Conservation (phyloP, 1,140 invertebrate genomes). For the Drosophila nannoptera region DNA sequence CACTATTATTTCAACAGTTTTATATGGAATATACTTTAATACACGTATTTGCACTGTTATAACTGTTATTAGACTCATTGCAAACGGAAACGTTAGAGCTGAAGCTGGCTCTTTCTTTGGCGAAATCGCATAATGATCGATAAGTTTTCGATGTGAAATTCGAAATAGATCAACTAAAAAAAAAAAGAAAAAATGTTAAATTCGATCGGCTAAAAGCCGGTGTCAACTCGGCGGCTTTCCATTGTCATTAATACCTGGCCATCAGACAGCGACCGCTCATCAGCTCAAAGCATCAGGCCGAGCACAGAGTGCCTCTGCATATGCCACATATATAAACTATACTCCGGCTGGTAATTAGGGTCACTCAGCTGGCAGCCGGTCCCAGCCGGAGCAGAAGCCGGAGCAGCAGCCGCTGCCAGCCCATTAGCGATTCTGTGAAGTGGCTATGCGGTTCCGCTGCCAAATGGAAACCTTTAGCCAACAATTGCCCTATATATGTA, state of each 20-base stretch:
- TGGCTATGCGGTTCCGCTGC: constrained; percentile 41
- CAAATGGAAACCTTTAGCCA: constrained; percentile 47
- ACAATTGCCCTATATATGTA: constrained; percentile 19
- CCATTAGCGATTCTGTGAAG: constrained; percentile 32
- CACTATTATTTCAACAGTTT: too few species aligned
- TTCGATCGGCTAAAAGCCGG: constrained; percentile 34
- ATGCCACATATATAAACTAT: not conserved
- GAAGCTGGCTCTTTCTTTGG: not conserved
- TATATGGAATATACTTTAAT: too few species aligned
- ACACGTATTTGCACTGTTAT: too few species aligned
- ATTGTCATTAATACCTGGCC: constrained; percentile 35
- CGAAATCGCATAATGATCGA: constrained; percentile 4
- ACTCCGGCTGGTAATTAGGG: constrained; percentile 62
- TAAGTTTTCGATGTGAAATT: constrained; percentile 2
- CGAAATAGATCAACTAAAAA: not conserved
- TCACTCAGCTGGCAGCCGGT: constrained; percentile 40
- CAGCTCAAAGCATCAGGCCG: constrained; percentile 2
- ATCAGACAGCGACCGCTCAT: constrained; percentile 48
- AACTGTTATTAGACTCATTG: too few species aligned
- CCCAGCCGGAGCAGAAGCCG: constrained; percentile 21
- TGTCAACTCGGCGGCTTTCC: constrained; percentile 41
- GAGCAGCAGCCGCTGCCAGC: constrained; percentile 6
- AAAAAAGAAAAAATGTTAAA: too few species aligned
- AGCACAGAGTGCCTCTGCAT: constrained; percentile 22
- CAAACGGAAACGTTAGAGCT: constrained; percentile 3